Evolutionary conservation across 1,140 invertebrate species (phyloP), one percentile per base, ranked within the genome.

Genomic region (Lysiphlebus fabarum): DNA sequence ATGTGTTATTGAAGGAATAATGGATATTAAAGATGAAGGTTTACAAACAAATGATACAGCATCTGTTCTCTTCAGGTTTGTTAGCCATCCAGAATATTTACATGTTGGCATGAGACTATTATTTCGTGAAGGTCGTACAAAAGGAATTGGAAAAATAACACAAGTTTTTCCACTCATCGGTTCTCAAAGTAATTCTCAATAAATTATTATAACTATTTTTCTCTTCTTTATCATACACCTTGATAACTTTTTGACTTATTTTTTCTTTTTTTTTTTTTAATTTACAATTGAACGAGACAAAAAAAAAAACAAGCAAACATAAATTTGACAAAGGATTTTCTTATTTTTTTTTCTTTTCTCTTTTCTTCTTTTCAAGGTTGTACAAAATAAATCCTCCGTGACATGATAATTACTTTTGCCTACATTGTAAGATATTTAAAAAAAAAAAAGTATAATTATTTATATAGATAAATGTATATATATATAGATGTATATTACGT

Each of bases 81-180:
- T 92, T 50, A 85, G 88, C 53, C 88, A 93, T 72, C 93, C 95
- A 0, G 96, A 99, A 78, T 95, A 91, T 78, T 83, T 99, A n/a
- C 83, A 87, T n/a, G 85, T 88, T 0, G 95, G 94, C 1, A 85
- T 93, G 72, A 76, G 89, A 17, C 79, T 99, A 6, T 80, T 99
- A 5, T 92, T 98, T 70, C 84, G 95, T 37, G 92, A 96, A 64
- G 94, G 94, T 5, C 82, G 84, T 57, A 91, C 91, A 41, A 93
- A 94, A 81, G 90, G 92, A 17, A 93, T 96, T 69, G 96, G 96
- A 1, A 87, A 91, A 70, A 86, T 98, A 7, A 93, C 91, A 0
- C 90, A 93, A 71, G 84, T 93, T 7, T 95, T 93, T 76, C 87
- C 89, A 0, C 57, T 83, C 11, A 73, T 74, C 33, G 70, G 66